Percentiles rank a stretch among this genome's conserved stretches.
Evolutionary conservation across 2,797 vertebrate species (phyloP).

Genomic region (Sebastes alutus): DNA sequence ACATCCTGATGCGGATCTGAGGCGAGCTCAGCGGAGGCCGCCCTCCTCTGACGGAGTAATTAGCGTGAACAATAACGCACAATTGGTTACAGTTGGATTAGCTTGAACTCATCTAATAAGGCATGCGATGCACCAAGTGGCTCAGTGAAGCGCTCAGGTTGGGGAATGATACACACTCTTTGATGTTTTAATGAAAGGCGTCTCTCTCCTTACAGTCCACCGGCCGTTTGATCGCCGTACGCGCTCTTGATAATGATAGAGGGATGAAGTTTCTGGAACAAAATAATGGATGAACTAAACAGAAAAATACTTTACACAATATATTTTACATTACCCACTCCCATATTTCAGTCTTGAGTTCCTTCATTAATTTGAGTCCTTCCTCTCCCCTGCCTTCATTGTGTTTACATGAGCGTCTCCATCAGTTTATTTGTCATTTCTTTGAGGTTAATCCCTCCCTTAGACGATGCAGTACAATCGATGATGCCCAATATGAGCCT

Average conservation of each 20-base stretch:
- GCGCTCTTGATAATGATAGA: conserved; percentile 51
- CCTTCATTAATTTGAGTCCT: background rate
- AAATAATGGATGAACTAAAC: conserved; percentile 3
- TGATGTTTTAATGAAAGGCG: conserved; percentile 76
- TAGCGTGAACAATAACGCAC: conserved; percentile 71
- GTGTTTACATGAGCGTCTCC: conserved; percentile 1
- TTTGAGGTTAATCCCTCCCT: conserved; percentile 1
- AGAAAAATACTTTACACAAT: background rate
- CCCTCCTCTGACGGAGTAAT: conserved; percentile 68
- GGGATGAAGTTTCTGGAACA: conserved; percentile 20
- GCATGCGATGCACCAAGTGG: conserved; percentile 64
- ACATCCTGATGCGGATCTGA: conserved; percentile 52
- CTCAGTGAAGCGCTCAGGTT: conserved; percentile 57
- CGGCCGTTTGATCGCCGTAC: conserved; percentile 41
- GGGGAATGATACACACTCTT: conserved; percentile 60
- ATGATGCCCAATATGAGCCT: background rate
- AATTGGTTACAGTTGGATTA: conserved; percentile 72
- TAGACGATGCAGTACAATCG: conserved; percentile 12
- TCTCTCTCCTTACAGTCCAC: conserved; percentile 45
- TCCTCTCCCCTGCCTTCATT: background rate
- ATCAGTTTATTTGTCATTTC: conserved; percentile 31
- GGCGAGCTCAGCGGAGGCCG: conserved; percentile 28
- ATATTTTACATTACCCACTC: background rate
- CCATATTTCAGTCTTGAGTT: background rate
- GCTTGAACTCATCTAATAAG: conserved; percentile 69